phyloP scores from a whole-genome alignment of 2,888 invertebrate species.

The Sarcophaga carnaria region DNA sequence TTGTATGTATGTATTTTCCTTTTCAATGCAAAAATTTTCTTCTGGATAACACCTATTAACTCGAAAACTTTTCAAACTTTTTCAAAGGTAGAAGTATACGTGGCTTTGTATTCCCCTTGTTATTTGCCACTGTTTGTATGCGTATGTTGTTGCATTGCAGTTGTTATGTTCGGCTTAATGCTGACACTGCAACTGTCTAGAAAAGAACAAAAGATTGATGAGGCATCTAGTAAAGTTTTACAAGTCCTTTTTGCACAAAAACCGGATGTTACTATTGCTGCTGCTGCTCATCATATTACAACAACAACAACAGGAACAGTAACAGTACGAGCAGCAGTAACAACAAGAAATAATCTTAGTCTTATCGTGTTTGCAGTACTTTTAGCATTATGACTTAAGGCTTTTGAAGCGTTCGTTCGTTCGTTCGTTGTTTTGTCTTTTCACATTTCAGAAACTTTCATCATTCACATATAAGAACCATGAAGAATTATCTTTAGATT shows the following conservation, averaged over 20 bases:
- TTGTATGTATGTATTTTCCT: neutral
- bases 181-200: constrained; percentile 57
- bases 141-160: constrained; percentile 7
- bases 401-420: constrained; percentile 19
- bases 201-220: constrained; percentile 58
- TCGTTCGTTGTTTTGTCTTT: constrained; percentile 24
- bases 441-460: constrained; percentile 24
- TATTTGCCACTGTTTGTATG: neutral
- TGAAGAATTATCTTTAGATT: constrained; percentile 36
- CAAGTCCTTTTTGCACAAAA: constrained; percentile 38
- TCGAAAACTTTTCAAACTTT: constrained; percentile 23
- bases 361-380: constrained; percentile 8
- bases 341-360: neutral
- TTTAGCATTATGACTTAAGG: constrained; percentile 51
- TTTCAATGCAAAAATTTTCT: neutral
- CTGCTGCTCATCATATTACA: constrained; percentile 47
- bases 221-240: constrained; percentile 40
- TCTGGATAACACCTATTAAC: constrained; percentile 24
- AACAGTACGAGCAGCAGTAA: constrained; percentile 24
- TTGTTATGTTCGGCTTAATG: constrained; percentile 35
- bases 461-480: constrained; percentile 9
- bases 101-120: neutral
- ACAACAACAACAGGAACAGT: constrained; percentile 21
- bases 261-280: constrained; percentile 26
- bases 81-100: constrained; percentile 14